A percentile compares a stretch with the other conserved stretches of the same genome.
Evolutionary conservation across 2,888 invertebrate species (phyloP).

Genomic region (Chironomus riparius): DNA sequence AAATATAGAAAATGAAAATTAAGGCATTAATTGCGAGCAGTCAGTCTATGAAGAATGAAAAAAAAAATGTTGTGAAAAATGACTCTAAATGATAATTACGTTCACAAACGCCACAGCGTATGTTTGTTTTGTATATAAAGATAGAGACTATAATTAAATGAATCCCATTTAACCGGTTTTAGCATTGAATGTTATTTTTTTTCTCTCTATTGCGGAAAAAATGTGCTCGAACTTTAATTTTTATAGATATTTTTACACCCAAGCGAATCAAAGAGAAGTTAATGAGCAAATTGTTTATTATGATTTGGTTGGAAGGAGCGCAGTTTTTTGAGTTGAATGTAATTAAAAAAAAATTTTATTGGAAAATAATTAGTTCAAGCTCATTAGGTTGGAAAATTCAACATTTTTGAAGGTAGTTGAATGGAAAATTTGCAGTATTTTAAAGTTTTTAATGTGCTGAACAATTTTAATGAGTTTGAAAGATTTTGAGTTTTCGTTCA

Average conservation of each 20-base stretch:
- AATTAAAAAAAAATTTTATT: too few species aligned
- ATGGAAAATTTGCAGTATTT: too few species aligned
- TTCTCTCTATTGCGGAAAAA: background rate
- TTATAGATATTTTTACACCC: background rate
- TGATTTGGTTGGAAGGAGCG: too few species aligned
- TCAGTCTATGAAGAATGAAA: background rate
- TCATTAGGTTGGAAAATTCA: too few species aligned
- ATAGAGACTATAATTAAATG: background rate
- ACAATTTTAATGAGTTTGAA: background rate
- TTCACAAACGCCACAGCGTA: background rate
- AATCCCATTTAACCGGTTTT: constrained; percentile 4
- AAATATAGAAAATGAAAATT: background rate
- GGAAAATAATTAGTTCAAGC: too few species aligned
- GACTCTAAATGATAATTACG: background rate
- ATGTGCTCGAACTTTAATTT: background rate
- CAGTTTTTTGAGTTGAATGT: too few species aligned
- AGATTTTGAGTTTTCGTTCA: too few species aligned
- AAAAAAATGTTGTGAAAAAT: background rate
- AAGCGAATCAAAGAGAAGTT: background rate
- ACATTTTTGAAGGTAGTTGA: too few species aligned
- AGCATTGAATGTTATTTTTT: background rate
- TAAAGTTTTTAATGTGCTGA: background rate
- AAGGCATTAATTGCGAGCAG: too few species aligned
- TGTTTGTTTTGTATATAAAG: background rate
- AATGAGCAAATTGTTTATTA: too few species aligned